A percentile compares a stretch with the other conserved stretches of the same genome.
Evolutionary conservation across 2,113 vertebrate species (phyloP).

Genomic region (Raja brachyura): DNA sequence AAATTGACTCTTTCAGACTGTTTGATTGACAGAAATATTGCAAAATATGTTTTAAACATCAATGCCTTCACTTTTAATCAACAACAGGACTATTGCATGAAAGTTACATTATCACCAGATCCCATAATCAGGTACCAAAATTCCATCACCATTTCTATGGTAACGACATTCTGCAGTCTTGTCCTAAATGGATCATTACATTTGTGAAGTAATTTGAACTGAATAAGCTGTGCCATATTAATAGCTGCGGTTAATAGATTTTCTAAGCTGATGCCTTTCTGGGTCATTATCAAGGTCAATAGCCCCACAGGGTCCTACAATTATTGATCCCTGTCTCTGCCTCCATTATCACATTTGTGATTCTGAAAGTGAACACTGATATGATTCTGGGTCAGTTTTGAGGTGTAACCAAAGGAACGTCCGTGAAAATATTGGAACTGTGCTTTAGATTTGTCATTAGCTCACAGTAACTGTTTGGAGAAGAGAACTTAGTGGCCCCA

Average conservation of each 20-base stretch:
- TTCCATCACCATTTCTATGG: neutral
- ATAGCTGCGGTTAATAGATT: neutral
- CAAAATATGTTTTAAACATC: neutral
- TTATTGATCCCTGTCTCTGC: neutral
- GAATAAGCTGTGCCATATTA: neutral
- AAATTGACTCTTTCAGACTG: neutral
- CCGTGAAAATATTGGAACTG: neutral
- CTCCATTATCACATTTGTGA: neutral
- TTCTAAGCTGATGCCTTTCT: neutral
- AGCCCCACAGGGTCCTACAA: neutral
- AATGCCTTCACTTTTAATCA: neutral
- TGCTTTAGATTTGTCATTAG: neutral
- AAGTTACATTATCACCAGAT: neutral
- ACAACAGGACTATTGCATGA: neutral
- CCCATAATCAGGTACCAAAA: neutral
- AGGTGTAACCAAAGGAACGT: neutral
- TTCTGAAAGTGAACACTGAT: neutral
- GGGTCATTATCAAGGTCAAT: too few species aligned
- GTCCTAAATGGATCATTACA: neutral
- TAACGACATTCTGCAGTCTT: neutral
- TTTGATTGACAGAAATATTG: neutral
- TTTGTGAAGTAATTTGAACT: neutral
- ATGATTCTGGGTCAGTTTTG: neutral
- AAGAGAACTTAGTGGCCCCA: neutral
- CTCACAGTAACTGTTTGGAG: neutral